Evolutionary conservation across 2,797 vertebrate genomes (phyloP), one percentile per base, ranked within the genome.

Genomic region (Pitangus sulphuratus): DNA sequence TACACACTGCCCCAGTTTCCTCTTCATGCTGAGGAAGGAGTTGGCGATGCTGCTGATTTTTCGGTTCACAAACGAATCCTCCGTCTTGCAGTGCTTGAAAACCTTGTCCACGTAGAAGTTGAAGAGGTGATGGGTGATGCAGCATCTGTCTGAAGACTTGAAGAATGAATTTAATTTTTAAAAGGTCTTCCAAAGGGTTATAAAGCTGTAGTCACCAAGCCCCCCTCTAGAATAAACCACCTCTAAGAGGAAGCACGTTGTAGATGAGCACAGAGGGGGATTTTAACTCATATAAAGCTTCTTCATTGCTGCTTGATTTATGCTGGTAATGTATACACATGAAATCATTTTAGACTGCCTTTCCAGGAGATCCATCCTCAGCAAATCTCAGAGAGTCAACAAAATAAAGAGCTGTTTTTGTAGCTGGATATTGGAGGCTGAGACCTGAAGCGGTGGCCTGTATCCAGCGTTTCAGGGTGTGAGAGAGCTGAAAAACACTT

Each of bases 21-120:
- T 97, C 92, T 95, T 97, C 44, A 94, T 35, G 11, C 94, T 91
- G 75, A 98, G 97, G 95, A 98, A 98, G 79, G 97, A 97, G 91
- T 98, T 98, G 94, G 98, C 97, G 7, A 98, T 97, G 95, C 96
- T 97, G 96, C 97, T 98, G 96, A 97, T 94, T 30, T 90, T 97
- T 20, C 97, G 93, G 88, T 96, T 84, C 78, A 97, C 54, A 0
- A 79, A 91, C 0, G 71, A 66, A 17, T 95, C 95, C 75, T 93
- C 91, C 0, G 87, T 87, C 72, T 64, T 94, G 57, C 98, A 98
- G 74, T 98, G 95, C 35, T 90, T 98, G 96, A 98, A 98, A 61
- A 98, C 98, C 2, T 90, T 98, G 91, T 97, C 91, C 95, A 98
- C 30, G 1, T 98, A 98, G 96, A 98, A 98, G 17, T 82, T 71